Conservation (phyloP, 2,797 vertebrate genomes). For the Betta splendens region DNA sequence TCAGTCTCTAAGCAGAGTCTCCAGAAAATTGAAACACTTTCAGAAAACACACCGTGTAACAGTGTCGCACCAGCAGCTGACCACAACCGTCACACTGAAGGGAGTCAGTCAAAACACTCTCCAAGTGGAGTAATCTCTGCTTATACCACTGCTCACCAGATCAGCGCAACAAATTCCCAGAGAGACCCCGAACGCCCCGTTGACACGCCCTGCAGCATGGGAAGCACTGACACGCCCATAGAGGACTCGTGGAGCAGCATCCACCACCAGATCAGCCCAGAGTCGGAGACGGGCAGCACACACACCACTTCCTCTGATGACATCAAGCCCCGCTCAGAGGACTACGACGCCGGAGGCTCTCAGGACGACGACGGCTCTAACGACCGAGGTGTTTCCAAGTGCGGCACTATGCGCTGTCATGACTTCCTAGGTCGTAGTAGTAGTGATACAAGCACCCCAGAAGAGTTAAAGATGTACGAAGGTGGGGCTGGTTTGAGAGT, state of each 20-base stretch:
- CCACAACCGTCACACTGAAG: slow-evolving; percentile 14
- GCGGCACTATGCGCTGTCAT: slow-evolving; percentile 92
- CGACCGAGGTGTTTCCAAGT: slow-evolving; percentile 91
- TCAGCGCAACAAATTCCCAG: slow-evolving; percentile 63
- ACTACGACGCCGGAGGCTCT: slow-evolving; percentile 97
- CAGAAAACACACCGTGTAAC: slow-evolving; percentile 27
- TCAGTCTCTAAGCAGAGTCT: slow-evolving; percentile 25
- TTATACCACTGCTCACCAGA: slow-evolving; percentile 22
- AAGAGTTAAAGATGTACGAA: slow-evolving; percentile 95
- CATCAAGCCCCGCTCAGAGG: slow-evolving; percentile 97
- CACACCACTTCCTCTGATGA: slow-evolving; percentile 97
- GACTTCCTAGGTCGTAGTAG: slow-evolving; percentile 98
- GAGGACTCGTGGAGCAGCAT: slow-evolving; percentile 85
- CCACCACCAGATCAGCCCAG: slow-evolving; percentile 90
- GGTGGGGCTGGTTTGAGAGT: slow-evolving; percentile 89
- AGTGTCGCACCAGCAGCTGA: slow-evolving; percentile 30
- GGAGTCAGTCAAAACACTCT: slow-evolving; percentile 28
- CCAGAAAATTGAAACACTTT: slow-evolving; percentile 24
- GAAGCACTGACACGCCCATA: slow-evolving; percentile 80
- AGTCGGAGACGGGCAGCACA: slow-evolving; percentile 92
- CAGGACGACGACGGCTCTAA: slow-evolving; percentile 97
- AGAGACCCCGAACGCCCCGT: slow-evolving; percentile 76
- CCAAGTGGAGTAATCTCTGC: slow-evolving; percentile 21
- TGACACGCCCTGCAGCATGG: slow-evolving; percentile 83
- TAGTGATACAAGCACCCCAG: slow-evolving; percentile 98